Evolutionary conservation across 2,113 vertebrate genomes (phyloP).

Genomic region (Agapornis roseicollis): DNA sequence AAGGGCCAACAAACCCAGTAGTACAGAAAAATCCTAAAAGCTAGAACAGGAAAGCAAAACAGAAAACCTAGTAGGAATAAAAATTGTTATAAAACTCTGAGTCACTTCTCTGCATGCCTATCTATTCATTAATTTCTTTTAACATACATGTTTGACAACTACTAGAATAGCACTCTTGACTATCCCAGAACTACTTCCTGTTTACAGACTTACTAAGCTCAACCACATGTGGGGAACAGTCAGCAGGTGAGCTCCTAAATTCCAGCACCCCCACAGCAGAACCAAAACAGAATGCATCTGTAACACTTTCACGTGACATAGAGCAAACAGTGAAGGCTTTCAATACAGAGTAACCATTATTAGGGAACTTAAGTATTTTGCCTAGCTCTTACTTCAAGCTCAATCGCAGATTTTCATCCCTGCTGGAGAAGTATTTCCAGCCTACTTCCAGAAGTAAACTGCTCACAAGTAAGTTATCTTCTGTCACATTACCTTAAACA

Average conservation of each 20-base stretch:
- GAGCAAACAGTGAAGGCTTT: not conserved
- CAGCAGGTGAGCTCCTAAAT: not conserved
- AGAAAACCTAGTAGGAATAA: accelerated
- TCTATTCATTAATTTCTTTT: not conserved
- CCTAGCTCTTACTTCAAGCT: not conserved
- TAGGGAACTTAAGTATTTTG: not conserved
- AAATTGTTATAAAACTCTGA: not conserved
- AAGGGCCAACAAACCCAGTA: not conserved
- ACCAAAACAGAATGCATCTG: not conserved
- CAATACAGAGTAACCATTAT: not conserved
- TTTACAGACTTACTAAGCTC: not conserved
- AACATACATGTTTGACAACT: not conserved
- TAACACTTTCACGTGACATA: accelerated
- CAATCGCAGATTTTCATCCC: not conserved
- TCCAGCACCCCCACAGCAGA: not conserved
- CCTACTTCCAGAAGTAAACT: not conserved
- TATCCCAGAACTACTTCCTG: not conserved
- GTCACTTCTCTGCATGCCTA: not conserved
- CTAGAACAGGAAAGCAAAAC: not conserved
- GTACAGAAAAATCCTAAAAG: not conserved
- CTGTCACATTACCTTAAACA: not conserved
- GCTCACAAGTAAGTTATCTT: not conserved
- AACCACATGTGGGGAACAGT: not conserved
- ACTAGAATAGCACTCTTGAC: not conserved
- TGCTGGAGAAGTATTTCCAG: not conserved